Percentiles rank a stretch among this genome's conserved stretches.
Evolutionary conservation across 2,888 invertebrate genomes (phyloP).

Genomic region (Zeuzera pyrina): DNA sequence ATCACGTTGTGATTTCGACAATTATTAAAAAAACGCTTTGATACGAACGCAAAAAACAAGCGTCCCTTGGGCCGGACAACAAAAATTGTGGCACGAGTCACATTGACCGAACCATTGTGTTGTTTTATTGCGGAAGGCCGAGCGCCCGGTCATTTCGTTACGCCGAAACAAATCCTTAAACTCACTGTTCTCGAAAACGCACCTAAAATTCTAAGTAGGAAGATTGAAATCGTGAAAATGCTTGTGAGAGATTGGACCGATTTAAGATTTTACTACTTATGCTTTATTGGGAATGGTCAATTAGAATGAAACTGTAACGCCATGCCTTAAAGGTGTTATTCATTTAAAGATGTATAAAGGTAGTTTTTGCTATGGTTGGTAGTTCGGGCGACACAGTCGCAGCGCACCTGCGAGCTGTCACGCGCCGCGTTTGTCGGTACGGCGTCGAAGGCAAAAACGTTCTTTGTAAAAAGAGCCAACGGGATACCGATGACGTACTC

Average conservation of each 20-base stretch:
- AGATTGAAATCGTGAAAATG: constrained; percentile 12
- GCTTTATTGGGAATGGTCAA: constrained; percentile 11
- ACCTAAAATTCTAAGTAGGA: constrained; percentile 3
- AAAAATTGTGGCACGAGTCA: constrained; percentile 66
- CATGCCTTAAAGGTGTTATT: constrained; percentile 17
- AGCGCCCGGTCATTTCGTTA: constrained; percentile 46
- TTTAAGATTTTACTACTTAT: constrained; percentile 13
- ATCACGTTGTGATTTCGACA: constrained; percentile 44
- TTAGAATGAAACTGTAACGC: constrained; percentile 8
- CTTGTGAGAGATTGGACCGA: constrained; percentile 11
- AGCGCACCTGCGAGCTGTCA: constrained; percentile 63
- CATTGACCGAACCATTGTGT: constrained; percentile 54
- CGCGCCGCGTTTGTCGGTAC: constrained; percentile 47
- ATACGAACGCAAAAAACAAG: constrained; percentile 30
- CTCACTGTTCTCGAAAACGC: constrained; percentile 11
- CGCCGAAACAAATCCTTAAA: constrained; percentile 36
- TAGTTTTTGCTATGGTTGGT: constrained; percentile 31
- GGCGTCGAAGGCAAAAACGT: constrained; percentile 33
- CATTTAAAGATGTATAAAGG: constrained; percentile 7
- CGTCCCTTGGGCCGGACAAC: constrained; percentile 29
- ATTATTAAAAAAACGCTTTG: constrained; percentile 39
- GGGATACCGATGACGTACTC: too few species aligned
- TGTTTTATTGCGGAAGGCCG: constrained; percentile 39
- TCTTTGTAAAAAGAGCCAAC: neutral
- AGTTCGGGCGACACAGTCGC: constrained; percentile 37